phyloP scores from a whole-genome alignment of 2,113 vertebrate genomes.

The Pteruthius melanotis region DNA sequence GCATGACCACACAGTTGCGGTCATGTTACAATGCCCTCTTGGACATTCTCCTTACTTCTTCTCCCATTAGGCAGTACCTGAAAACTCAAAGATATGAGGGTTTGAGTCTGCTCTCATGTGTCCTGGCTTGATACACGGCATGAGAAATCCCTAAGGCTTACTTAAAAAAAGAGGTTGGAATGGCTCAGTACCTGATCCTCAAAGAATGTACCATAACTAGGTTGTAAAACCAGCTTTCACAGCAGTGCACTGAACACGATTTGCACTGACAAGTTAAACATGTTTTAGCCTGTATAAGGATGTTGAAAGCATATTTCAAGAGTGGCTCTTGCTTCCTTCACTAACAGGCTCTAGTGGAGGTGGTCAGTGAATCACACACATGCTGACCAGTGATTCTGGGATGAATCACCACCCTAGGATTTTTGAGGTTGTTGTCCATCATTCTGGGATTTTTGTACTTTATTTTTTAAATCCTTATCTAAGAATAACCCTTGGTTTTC shows the following conservation, averaged over 20 bases:
- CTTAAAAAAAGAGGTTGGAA: background rate
- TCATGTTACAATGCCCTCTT: background rate
- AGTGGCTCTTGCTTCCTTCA: background rate
- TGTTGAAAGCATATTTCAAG: background rate
- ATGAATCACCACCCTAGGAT: fast-evolving
- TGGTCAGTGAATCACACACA: background rate
- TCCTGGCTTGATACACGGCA: background rate
- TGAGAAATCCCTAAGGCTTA: background rate
- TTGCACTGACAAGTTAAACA: background rate
- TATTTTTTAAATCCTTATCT: background rate
- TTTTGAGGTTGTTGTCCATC: background rate
- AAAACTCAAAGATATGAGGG: background rate
- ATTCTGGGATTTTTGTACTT: background rate
- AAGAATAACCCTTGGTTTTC: background rate
- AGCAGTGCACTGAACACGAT: background rate
- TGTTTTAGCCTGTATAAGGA: background rate
- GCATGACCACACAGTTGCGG: fast-evolving
- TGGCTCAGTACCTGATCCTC: background rate
- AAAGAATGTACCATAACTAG: background rate
- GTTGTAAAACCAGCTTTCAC: background rate
- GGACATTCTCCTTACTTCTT: background rate
- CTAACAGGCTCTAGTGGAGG: background rate
- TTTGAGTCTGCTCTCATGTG: background rate
- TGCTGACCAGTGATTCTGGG: background rate
- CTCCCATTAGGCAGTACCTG: background rate